Evolutionary conservation across 1,140 invertebrate species (phyloP), one percentile per base, ranked within the genome.

Genomic region (Atta texana): DNA sequence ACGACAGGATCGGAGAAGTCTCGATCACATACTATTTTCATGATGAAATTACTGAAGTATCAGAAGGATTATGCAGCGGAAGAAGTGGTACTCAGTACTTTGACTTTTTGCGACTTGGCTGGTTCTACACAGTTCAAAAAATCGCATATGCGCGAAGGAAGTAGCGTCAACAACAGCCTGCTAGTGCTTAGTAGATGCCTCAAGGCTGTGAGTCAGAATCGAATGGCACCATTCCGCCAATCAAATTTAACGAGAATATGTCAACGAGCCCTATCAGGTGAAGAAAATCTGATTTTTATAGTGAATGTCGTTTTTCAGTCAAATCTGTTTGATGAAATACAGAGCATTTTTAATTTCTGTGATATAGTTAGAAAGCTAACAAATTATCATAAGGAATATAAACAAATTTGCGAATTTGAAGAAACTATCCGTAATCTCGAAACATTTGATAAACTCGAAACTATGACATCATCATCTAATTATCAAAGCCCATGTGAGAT

Each of bases 41-140:
- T 97, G 0, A 97, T 99, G 18, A 97, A 97, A 87, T 94, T 99
- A 61, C 92, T 98, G 0, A 94, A 91, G 28, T 94, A 94, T 80
- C 74, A 81, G 5, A 88, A 92, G 39, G 39, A 92, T 61, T 71
- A 39, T 7, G 55, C 81, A 2, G 21, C 88, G 2, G 88, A 93
- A 1, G 89, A 94, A 39, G 92, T 93, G 0, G 57, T 89, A 78
- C 75, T 92, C 0, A 92, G 88, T 53, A 91, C 92, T 1, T 95
- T 98, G 80, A 97, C 97, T 3, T 97, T 98, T 88, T 98, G 98
- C 94, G 98, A 99, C 95, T 94, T 99, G 81, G 98, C 99, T 68
- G 98, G 98, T 0, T 97, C 97, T 14, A 98, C 99, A 93, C 95
- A 98, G 16, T 95, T 96, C 18, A 96, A 96, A 63, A 98, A 97